Percentiles rank a stretch among this genome's conserved stretches.
phyloP scores from a whole-genome alignment of 1,140 invertebrate genomes.

The Eumaeus atala region DNA sequence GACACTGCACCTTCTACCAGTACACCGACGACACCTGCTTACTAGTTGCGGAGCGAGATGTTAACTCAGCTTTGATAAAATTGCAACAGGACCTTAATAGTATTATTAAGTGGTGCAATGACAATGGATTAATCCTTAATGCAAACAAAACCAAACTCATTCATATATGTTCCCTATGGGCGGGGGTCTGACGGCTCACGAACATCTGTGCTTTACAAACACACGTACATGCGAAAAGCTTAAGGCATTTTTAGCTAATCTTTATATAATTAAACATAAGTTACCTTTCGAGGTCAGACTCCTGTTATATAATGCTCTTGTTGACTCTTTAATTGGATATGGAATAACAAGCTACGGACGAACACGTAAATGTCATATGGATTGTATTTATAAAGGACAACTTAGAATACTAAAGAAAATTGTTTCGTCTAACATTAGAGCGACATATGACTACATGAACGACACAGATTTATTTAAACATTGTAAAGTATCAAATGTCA shows the following conservation, averaged over 20 bases:
- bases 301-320: neutral
- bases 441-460: neutral
- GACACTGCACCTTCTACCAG: slow-evolving; percentile 15
- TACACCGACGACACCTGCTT: slow-evolving; percentile 24
- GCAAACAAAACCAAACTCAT: slow-evolving; percentile 16
- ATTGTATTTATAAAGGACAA: neutral
- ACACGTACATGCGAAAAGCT: neutral
- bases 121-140: slow-evolving; percentile 18
- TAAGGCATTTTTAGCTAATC: neutral
- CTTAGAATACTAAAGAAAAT: neutral
- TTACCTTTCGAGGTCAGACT: neutral
- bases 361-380: neutral
- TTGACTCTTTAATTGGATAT: neutral
- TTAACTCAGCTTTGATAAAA: neutral
- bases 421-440: neutral
- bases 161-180: slow-evolving; percentile 4
- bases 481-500: neutral
- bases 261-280: neutral
- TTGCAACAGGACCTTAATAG: slow-evolving; percentile 18
- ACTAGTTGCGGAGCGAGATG: slow-evolving; percentile 15
- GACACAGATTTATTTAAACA: neutral
- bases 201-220: slow-evolving; percentile 1
- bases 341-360: neutral
- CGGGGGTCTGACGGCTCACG: neutral
- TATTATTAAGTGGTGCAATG: slow-evolving; percentile 18